Evolutionary conservation across 2,888 invertebrate species (phyloP), one percentile per base, ranked within the genome.

Genomic region (Epirrhoe tristata): DNA sequence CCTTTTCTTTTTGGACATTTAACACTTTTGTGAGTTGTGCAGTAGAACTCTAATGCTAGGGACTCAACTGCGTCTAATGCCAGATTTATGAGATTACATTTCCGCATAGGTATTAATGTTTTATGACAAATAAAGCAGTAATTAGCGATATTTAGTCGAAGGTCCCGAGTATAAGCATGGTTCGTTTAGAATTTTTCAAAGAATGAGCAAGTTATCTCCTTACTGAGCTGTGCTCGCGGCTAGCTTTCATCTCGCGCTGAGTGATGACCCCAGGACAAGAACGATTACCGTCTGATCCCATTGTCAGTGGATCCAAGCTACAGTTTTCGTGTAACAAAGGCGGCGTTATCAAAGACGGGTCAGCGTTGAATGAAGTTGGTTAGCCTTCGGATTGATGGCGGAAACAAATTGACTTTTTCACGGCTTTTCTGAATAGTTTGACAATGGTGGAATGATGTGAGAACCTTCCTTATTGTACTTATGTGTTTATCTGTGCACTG

Each of bases 251-350:
- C 86, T 86, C 79, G 73, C 78, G 74, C 86, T 91, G 91, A 92
- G 85, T 90, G 91, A 91, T 91, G 91, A 87, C 85, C 86, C 83
- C 87, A 87, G 89, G 88, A 87, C 89, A 84, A 79, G 85, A 88
- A 85, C 84, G 88, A 91, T 89, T 87, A 90, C 88, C 85, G 83
- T 74, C 82, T 82, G 82, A 85, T 82, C 83, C 83, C 83, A 86
- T 88, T 89, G 90, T 89, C 76, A 83, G 86, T 82, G 69, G 83
- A 86, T 51, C 58, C 61, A 60, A 87, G 84, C 85, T 83, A 86
- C 83, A 82, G 75, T 79, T 81, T 80, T 77, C 67, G 63, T 71
- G 67, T 76, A 82, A 91, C 89, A 91, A 89, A 84, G 75, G 76
- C 88, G 90, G 89, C 70, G 64, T 69, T 80, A 85, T 90, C 87